Percentiles rank a stretch among this genome's conserved stretches.
Evolutionary conservation across 2,113 vertebrate genomes (phyloP).

Genomic region (Crotalus helleri): DNA sequence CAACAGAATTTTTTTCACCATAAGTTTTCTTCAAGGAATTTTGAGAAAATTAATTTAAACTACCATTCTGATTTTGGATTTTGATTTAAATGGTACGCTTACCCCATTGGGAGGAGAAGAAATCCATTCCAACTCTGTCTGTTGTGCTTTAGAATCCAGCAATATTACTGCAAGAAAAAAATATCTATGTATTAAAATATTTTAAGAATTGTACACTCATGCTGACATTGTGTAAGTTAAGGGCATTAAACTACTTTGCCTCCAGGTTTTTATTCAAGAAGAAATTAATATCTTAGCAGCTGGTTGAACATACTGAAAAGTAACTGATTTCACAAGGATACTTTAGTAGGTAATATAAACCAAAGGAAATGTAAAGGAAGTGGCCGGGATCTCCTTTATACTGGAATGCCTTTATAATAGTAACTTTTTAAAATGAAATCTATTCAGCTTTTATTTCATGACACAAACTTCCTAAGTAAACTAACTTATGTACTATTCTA

Average conservation of each 20-base stretch:
- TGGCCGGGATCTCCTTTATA: constrained; percentile 16
- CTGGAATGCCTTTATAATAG: rapidly evolving
- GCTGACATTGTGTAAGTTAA: background rate
- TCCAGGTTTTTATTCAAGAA: constrained; percentile 6
- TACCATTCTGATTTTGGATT: background rate
- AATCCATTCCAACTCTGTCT: constrained; percentile 99
- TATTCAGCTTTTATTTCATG: background rate
- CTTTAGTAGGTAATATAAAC: constrained; percentile 3
- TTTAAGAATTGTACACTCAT: background rate
- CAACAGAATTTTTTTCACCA: constrained; percentile 28
- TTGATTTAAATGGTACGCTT: constrained; percentile 64
- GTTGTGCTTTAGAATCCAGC: constrained; percentile 98
- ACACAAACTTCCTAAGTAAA: background rate
- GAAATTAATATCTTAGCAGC: background rate
- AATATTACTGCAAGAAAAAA: constrained; percentile 83
- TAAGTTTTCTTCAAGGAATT: background rate
- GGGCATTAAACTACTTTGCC: background rate
- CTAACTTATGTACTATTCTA: background rate
- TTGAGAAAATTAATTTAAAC: constrained; percentile 22
- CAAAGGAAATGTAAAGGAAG: constrained; percentile 19
- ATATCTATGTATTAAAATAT: constrained; percentile 49
- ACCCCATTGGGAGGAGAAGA: constrained; percentile 97
- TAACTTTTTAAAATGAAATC: background rate
- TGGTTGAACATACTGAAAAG: background rate
- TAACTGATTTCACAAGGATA: background rate